These are phyloP conservation scores for Micrastur ruficollis DNA, from an alignment of 2,797 vertebrate species.

Conservation along the genomic window DNA sequence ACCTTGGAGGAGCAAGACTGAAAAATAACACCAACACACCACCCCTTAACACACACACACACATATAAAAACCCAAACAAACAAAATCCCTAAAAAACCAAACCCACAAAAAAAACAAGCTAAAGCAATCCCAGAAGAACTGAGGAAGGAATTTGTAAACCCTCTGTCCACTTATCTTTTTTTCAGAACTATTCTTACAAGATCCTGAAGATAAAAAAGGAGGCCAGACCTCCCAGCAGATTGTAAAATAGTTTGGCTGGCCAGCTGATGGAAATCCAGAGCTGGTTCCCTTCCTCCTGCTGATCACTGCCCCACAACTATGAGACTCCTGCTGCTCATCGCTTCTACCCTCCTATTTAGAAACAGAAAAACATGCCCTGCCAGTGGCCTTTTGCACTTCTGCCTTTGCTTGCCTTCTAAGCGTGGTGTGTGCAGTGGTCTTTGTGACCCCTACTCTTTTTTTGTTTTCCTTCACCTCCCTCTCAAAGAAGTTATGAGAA, in stretches of 20 bases:
- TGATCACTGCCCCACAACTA: not conserved
- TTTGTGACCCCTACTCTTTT: not conserved
- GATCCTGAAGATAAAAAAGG: not conserved
- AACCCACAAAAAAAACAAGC: not conserved
- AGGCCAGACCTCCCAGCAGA: not conserved
- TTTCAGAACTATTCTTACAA: not conserved
- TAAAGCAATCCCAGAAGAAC: not conserved
- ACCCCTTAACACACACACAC: accelerated
- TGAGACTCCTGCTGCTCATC: slow-evolving; percentile 36
- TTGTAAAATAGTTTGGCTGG: not conserved
- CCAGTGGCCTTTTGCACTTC: slow-evolving; percentile 2
- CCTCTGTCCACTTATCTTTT: not conserved
- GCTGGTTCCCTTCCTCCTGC: slow-evolving; percentile 13
- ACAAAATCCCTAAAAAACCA: not conserved
- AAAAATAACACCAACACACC: not conserved
- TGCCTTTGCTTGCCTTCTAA: slow-evolving; percentile 7
- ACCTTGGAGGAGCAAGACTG: not conserved
- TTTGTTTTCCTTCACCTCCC: not conserved
- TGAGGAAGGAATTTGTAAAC: not conserved
- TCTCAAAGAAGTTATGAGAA: slow-evolving; percentile 1
- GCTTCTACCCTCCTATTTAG: not conserved
- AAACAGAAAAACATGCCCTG: slow-evolving; percentile 18
- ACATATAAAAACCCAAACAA: not conserved
- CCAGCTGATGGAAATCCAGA: not conserved
- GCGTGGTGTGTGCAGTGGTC: not conserved